Conservation (phyloP, 2,888 invertebrate species). For the Lysandra bellargus region DNA sequence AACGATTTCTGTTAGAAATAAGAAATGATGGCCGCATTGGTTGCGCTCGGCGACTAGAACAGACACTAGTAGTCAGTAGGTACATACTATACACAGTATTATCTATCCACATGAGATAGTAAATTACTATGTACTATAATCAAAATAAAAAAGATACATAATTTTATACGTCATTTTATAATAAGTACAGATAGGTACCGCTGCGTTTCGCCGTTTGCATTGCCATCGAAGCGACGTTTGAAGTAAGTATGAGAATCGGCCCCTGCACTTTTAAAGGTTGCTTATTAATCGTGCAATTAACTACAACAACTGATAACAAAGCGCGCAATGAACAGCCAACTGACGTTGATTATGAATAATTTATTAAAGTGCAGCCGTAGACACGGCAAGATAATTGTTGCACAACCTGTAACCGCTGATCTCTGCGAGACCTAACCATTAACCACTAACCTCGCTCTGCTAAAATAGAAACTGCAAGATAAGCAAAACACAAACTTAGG, state of each 20-base stretch:
- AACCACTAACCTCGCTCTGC: neutral
- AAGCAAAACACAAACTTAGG: neutral
- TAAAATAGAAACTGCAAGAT: constrained; percentile 6
- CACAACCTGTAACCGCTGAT: neutral
- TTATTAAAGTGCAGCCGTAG: neutral
- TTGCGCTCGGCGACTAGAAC: constrained; percentile 8
- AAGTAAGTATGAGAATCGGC: no score
- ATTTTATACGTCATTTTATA: no score
- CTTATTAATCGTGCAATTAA: no score
- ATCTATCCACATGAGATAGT: no score
- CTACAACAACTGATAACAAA: no score
- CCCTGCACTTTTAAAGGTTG: no score
- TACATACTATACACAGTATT: no score
- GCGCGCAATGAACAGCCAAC: neutral
- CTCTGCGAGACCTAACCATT: neutral
- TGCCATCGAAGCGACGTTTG: no score
- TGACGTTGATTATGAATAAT: neutral
- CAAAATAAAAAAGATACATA: no score
- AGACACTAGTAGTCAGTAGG: neutral
- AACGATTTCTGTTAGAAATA: neutral
- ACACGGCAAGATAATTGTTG: constrained; percentile 14
- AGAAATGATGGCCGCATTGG: neutral
- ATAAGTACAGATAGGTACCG: no score
- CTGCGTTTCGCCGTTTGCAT: no score
- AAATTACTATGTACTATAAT: no score